phyloP scores from a whole-genome alignment of 2,113 vertebrate species.

The Eptesicus fuscus region DNA sequence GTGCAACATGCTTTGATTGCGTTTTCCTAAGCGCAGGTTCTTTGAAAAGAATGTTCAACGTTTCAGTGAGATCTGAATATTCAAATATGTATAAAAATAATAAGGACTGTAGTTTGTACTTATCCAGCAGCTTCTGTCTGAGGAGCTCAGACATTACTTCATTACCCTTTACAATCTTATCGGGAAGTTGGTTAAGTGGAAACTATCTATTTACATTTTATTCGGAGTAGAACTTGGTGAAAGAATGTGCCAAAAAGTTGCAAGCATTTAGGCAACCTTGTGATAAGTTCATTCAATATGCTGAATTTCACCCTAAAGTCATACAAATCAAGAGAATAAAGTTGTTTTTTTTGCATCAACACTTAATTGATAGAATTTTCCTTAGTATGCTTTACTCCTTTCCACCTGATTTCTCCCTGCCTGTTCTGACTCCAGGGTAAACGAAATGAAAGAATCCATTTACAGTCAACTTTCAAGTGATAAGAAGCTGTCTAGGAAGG shows the following conservation, averaged over 20 bases:
- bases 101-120: neutral
- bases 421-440: constrained; percentile 50
- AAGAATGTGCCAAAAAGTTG: constrained; percentile 43
- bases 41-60: constrained; percentile 36
- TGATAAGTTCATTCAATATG: constrained; percentile 48
- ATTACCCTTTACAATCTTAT: constrained; percentile 41
- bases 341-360: neutral
- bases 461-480: constrained; percentile 59
- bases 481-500: constrained; percentile 55
- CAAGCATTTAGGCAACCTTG: constrained; percentile 6
- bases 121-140: neutral
- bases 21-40: constrained; percentile 20
- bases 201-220: constrained; percentile 42
- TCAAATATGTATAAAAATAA: constrained; percentile 26
- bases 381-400: constrained; percentile 33
- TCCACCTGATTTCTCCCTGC: constrained; percentile 23
- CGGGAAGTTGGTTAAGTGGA: constrained; percentile 2
- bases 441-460: constrained; percentile 66
- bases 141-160: constrained; percentile 37
- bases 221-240: constrained; percentile 14
- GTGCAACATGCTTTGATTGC: neutral
- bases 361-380: constrained; percentile 66
- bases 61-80: constrained; percentile 24
- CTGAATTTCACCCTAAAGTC: constrained; percentile 47
- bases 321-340: constrained; percentile 24